Evolutionary conservation across 2,797 vertebrate genomes (phyloP).

Genomic region (Numenius phaeopus): DNA sequence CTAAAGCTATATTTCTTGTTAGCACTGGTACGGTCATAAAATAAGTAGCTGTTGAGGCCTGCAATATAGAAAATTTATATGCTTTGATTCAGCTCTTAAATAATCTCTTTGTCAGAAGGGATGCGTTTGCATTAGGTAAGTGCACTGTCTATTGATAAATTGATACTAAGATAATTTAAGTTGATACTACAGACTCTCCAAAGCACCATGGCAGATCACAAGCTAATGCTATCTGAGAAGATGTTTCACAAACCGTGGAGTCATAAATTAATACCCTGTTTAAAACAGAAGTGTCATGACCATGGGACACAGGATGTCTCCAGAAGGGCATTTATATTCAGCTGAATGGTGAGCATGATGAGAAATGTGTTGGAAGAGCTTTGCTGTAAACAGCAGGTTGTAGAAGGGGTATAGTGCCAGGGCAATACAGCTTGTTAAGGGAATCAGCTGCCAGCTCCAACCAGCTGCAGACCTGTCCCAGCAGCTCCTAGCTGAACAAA

Average conservation of each 20-base stretch:
- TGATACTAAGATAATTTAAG: neutral
- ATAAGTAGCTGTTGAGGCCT: neutral
- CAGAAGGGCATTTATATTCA: neutral
- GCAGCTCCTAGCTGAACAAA: constrained; percentile 9
- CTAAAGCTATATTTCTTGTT: neutral
- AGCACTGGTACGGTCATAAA: rapidly evolving
- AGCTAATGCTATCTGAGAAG: neutral
- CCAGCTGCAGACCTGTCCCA: neutral
- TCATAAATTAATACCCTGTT: neutral
- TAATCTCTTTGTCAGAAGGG: neutral
- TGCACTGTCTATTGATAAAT: neutral
- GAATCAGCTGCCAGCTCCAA: neutral
- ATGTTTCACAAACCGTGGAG: neutral
- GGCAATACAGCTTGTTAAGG: neutral
- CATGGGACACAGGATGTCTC: neutral
- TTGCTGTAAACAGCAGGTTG: constrained; percentile 1
- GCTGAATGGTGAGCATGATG: neutral
- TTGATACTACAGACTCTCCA: neutral
- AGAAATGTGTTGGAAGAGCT: neutral
- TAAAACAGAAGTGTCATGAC: neutral
- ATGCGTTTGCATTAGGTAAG: neutral
- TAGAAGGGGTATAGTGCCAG: neutral
- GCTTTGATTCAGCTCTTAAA: neutral
- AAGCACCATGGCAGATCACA: neutral
- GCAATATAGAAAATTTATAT: neutral